These are phyloP conservation scores for Pristionchus maxplancki DNA, from an alignment of 2,888 invertebrate genomes.

Conservation along the genomic window DNA sequence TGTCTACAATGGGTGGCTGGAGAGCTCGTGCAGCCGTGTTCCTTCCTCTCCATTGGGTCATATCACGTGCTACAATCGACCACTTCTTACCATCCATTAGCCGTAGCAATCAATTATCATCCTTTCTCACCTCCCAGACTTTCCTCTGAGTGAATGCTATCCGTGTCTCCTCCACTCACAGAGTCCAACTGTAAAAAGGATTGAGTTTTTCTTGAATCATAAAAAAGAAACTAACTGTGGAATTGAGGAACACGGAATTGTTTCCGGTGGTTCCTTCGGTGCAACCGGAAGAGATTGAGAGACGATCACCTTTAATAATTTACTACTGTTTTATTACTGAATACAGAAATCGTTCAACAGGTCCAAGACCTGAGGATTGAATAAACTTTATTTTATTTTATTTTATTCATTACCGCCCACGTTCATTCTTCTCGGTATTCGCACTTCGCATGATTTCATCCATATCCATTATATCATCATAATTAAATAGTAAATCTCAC, in stretches of 20 bases:
- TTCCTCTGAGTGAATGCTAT: constrained; percentile 51
- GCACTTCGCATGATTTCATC: neutral
- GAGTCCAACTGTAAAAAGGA: constrained; percentile 47
- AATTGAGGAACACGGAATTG: neutral
- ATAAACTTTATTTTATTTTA: no score
- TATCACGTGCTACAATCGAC: constrained; percentile 62
- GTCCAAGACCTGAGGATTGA: no score
- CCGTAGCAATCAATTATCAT: neutral
- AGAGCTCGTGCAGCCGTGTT: constrained; percentile 71
- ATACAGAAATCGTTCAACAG: no score
- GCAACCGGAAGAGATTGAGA: constrained; percentile 58
- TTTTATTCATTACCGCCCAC: no score
- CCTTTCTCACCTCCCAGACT: constrained; percentile 39
- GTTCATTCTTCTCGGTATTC: no score
- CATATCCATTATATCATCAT: neutral
- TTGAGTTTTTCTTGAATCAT: no score
- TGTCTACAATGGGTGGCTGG: constrained; percentile 74
- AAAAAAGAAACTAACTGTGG: neutral
- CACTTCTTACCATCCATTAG: neutral
- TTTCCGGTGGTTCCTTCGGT: constrained; percentile 15
- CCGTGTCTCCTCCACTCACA: constrained; percentile 42
- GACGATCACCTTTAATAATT: constrained; percentile 58
- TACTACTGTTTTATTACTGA: neutral
- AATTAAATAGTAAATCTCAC: constrained; percentile 32
- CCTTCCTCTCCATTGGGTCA: constrained; percentile 67